Percentiles rank a stretch among this genome's conserved stretches.
Conservation (phyloP, 2,797 vertebrate genomes). For the Pampus argenteus region DNA sequence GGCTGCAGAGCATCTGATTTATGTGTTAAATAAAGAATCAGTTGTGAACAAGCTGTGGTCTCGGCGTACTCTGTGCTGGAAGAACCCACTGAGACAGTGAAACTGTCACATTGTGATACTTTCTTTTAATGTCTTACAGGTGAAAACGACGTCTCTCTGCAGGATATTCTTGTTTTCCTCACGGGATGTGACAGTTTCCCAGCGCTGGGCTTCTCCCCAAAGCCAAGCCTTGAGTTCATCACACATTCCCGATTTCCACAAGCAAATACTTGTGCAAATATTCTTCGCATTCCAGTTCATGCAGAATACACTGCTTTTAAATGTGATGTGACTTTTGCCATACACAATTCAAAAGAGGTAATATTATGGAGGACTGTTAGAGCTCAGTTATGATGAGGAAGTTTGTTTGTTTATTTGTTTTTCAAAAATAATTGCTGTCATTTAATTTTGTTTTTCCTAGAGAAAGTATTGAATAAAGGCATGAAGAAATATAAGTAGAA, state of each 20-base stretch:
- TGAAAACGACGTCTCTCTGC: conserved; percentile 7
- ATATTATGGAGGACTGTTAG: not conserved
- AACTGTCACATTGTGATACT: not conserved
- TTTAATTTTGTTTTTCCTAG: no score
- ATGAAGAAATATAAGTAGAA: no score
- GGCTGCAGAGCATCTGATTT: no score
- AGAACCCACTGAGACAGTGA: no score
- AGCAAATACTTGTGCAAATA: conserved; percentile 21
- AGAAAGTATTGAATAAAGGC: no score
- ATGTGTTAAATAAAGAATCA: no score
- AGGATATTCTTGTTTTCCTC: conserved; percentile 23
- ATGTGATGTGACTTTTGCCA: conserved; percentile 23
- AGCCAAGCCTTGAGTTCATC: conserved; percentile 24
- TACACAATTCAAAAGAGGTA: conserved; percentile 16
- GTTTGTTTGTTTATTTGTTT: no score
- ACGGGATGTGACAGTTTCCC: conserved; percentile 33
- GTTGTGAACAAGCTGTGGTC: no score
- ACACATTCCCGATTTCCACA: conserved; percentile 12
- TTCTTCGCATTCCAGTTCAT: conserved; percentile 25
- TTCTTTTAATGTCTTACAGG: conserved; percentile 3
- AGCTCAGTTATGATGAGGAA: no score
- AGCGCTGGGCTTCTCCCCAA: conserved; percentile 23
- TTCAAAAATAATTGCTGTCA: no score
- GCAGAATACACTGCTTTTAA: conserved; percentile 11
- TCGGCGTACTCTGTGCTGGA: no score